Percentiles rank a stretch among this genome's conserved stretches.
Conservation (phyloP, 2,888 invertebrate genomes). For the Galerucella calmariensis region DNA sequence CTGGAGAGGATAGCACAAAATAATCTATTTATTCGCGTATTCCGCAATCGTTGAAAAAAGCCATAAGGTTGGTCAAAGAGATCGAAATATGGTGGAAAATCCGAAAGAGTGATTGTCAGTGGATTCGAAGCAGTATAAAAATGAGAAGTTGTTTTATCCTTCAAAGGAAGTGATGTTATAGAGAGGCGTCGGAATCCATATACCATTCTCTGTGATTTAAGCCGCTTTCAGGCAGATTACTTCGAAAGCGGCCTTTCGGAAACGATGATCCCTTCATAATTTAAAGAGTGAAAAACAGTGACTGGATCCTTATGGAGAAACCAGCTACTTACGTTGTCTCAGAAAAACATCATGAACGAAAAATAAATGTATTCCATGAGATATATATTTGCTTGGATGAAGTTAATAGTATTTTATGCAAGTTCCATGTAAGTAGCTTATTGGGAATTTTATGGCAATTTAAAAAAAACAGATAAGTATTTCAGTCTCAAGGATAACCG, state of each 20-base stretch:
- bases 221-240: slow-evolving; percentile 59
- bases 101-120: slow-evolving; percentile 12
- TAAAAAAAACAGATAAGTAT: no score
- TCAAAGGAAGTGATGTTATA: slow-evolving; percentile 48
- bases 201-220: slow-evolving; percentile 57
- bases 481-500: no score
- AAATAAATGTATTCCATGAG: slow-evolving; percentile 1
- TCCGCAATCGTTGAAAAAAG: not conserved
- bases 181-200: slow-evolving; percentile 46
- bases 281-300: slow-evolving; percentile 51
- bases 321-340: slow-evolving; percentile 23
- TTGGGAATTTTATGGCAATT: no score
- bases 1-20: not conserved
- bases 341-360: slow-evolving; percentile 7
- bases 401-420: not conserved
- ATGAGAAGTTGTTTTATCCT: slow-evolving; percentile 50
- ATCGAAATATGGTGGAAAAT: not conserved
- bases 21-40: not conserved
- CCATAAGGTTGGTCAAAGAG: not conserved
- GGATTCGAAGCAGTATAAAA: slow-evolving; percentile 42
- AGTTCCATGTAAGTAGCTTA: no score
- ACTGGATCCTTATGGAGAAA: slow-evolving; percentile 38
- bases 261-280: slow-evolving; percentile 54
- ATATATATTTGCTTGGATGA: not conserved
- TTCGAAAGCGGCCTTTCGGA: slow-evolving; percentile 48